phyloP scores from a whole-genome alignment of 2,797 vertebrate species.

The Pygocentrus nattereri region DNA sequence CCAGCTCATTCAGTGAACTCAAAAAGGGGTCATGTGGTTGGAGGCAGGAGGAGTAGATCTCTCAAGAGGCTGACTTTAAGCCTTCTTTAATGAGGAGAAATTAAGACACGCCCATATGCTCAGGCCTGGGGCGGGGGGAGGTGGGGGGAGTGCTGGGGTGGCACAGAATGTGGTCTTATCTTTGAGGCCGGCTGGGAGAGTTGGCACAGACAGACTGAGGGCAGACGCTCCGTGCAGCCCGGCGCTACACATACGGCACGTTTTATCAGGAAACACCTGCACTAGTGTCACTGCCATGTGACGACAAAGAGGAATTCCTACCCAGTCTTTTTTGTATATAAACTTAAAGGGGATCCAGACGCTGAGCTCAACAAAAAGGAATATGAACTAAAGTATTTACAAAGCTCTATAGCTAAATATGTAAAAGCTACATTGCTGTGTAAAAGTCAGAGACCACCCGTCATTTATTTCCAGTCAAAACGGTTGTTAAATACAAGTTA shows the following conservation, averaged over 20 bases:
- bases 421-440: neutral
- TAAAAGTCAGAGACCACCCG: too few relatives aligned
- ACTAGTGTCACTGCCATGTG: neutral
- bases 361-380: neutral
- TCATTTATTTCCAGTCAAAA: too few relatives aligned
- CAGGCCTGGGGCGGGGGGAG: neutral
- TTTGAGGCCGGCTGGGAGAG: conserved; percentile 54
- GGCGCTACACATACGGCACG: neutral
- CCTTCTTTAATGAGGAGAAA: conserved; percentile 48
- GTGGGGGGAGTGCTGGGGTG: too few relatives aligned
- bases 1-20: neutral
- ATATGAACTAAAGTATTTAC: neutral
- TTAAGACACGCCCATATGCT: conserved; percentile 52
- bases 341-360: neutral
- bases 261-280: conserved; percentile 11
- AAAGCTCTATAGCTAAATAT: neutral
- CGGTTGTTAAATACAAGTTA: too few relatives aligned
- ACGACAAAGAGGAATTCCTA: conserved; percentile 10
- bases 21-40: neutral
- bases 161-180: conserved; percentile 64
- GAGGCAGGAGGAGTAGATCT: neutral
- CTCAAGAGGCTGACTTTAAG: conserved; percentile 36
- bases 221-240: neutral
- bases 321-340: neutral
- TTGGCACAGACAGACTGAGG: conserved; percentile 57